Evolutionary conservation across 2,888 invertebrate species (phyloP).

Genomic region (Heteropelma amictum): DNA sequence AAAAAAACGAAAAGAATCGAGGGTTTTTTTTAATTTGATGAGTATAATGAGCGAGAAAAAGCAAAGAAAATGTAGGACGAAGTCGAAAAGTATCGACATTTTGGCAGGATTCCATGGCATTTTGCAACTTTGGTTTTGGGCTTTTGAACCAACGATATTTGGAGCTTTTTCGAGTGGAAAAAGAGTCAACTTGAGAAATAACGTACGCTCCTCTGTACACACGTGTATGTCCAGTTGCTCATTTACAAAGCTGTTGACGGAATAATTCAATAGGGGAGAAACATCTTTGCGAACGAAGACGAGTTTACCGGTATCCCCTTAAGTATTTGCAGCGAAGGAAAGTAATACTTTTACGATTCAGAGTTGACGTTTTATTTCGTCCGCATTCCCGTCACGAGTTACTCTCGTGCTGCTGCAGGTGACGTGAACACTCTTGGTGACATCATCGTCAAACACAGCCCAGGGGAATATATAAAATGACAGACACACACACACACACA

Average conservation of each 20-base stretch:
- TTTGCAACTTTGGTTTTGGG: too few relatives aligned
- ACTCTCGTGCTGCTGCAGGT: conserved; percentile 16
- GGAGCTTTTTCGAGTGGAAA: too few relatives aligned
- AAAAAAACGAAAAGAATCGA: too few relatives aligned
- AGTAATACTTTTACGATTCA: conserved; percentile 28
- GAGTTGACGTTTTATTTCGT: conserved; percentile 38
- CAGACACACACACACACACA: not conserved
- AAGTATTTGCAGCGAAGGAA: conserved; percentile 5
- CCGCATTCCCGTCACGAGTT: conserved; percentile 47
- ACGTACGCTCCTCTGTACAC: too few relatives aligned
- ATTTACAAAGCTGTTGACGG: not conserved
- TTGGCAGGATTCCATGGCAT: too few relatives aligned
- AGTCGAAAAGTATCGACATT: too few relatives aligned
- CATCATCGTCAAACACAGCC: conserved; percentile 48
- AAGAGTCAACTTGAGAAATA: too few relatives aligned
- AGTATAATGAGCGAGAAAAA: too few relatives aligned
- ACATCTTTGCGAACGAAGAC: not conserved
- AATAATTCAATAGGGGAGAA: not conserved
- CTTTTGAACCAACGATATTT: too few relatives aligned
- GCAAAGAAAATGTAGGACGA: too few relatives aligned
- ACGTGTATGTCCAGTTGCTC: not conserved
- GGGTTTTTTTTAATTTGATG: too few relatives aligned
- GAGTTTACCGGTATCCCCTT: conserved; percentile 16
- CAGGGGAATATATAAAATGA: conserved; percentile 10
- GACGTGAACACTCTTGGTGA: conserved; percentile 49